phyloP scores from a whole-genome alignment of 2,888 invertebrate genomes.

The Drymonia ruficornis region DNA sequence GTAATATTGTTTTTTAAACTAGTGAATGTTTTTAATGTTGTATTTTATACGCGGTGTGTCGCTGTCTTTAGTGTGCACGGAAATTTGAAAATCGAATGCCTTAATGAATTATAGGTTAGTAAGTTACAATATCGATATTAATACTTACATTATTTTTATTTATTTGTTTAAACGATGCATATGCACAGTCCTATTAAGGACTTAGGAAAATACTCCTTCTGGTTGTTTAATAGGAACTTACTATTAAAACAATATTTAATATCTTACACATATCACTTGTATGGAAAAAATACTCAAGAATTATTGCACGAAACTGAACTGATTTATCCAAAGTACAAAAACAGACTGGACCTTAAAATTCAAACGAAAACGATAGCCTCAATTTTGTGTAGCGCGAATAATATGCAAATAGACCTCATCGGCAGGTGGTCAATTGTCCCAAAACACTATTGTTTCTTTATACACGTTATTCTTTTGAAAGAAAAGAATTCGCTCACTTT shows the following conservation, averaged over 20 bases:
- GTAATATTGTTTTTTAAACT: slow-evolving; percentile 16
- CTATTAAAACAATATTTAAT: background rate
- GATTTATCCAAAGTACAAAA: slow-evolving; percentile 47
- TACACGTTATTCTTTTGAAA: slow-evolving; percentile 36
- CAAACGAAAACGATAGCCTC: slow-evolving; percentile 65
- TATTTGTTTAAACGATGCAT: too few relatives aligned
- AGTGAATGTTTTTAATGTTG: background rate
- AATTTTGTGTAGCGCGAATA: slow-evolving; percentile 65
- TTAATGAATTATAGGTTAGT: background rate
- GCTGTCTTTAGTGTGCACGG: background rate
- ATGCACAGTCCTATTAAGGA: too few relatives aligned
- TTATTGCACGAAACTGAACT: slow-evolving; percentile 27
- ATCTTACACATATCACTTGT: background rate
- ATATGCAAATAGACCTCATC: slow-evolving; percentile 73
- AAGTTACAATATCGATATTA: background rate
- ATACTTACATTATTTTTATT: background rate
- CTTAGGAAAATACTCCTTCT: too few relatives aligned
- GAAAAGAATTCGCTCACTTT: slow-evolving; percentile 64
- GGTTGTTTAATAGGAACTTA: background rate
- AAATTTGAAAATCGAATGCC: background rate
- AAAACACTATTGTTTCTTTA: slow-evolving; percentile 48
- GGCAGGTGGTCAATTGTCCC: slow-evolving; percentile 73
- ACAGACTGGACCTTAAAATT: slow-evolving; percentile 53
- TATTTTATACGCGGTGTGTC: background rate
- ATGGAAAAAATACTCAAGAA: background rate